Conservation (phyloP, 2,113 vertebrate species). For the Nothocercus julius region DNA sequence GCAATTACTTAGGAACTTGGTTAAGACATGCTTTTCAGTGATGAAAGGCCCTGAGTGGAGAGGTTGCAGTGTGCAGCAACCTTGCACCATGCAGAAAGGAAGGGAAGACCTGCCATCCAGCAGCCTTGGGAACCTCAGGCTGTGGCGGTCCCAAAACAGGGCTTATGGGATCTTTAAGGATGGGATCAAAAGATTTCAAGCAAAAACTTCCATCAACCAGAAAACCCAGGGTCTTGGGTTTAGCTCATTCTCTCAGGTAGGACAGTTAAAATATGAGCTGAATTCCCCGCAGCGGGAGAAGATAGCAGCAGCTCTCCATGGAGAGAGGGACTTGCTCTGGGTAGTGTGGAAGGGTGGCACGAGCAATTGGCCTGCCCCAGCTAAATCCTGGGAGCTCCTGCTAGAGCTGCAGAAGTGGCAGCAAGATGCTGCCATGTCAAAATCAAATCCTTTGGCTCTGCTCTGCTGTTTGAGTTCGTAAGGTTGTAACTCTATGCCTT, state of each 20-base stretch:
- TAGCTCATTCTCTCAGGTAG: neutral
- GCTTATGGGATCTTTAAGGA: neutral
- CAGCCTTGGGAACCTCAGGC: neutral
- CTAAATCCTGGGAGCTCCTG: neutral
- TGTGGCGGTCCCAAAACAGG: neutral
- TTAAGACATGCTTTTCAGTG: neutral
- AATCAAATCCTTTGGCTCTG: neutral
- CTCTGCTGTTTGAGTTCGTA: neutral
- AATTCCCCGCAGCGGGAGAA: neutral
- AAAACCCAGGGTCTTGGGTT: neutral
- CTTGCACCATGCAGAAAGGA: neutral
- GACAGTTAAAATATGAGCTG: neutral
- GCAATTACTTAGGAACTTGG: neutral
- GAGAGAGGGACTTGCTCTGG: neutral
- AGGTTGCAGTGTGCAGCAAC: neutral
- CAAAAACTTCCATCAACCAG: neutral
- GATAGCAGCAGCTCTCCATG: neutral
- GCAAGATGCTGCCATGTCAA: neutral
- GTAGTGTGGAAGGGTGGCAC: neutral
- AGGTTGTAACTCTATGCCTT: fast-evolving
- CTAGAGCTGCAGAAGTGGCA: fast-evolving
- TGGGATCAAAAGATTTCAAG: neutral
- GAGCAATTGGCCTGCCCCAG: fast-evolving
- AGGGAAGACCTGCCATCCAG: neutral
- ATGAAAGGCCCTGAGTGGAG: neutral